These are phyloP conservation scores for Phorcus lineatus DNA, from an alignment of 2,888 invertebrate species.

Conservation along the genomic window DNA sequence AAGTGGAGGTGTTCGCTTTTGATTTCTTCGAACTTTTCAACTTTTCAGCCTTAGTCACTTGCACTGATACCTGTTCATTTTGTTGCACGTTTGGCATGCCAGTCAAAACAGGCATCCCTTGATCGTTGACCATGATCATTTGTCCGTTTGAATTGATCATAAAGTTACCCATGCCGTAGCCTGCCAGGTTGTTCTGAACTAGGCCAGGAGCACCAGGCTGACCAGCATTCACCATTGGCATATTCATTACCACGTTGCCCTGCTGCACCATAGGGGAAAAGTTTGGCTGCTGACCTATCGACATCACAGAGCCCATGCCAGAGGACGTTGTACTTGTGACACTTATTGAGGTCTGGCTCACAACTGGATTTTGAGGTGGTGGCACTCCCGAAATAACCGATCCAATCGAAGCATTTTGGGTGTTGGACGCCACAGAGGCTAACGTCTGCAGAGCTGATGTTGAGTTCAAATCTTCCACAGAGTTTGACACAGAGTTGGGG, in stretches of 20 bases:
- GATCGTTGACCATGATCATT: conserved; percentile 63
- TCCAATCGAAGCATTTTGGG: conserved; percentile 43
- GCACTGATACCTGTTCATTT: conserved; percentile 20
- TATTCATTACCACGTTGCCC: conserved; percentile 46
- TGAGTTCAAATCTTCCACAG: conserved; percentile 1
- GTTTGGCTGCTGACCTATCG: conserved; percentile 43
- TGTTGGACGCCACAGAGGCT: conserved; percentile 62
- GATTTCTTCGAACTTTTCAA: conserved; percentile 26
- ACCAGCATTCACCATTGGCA: conserved; percentile 50
- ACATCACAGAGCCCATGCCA: conserved; percentile 46
- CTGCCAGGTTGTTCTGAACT: conserved; percentile 42
- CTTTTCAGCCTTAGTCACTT: conserved; percentile 17
- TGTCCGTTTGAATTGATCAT: conserved; percentile 56
- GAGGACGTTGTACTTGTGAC: conserved; percentile 27
- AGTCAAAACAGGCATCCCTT: conserved; percentile 55
- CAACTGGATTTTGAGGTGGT: not conserved
- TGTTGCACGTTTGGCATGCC: conserved; percentile 24
- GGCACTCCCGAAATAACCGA: conserved; percentile 16
- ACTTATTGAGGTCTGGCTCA: conserved; percentile 14
- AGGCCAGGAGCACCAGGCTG: conserved; percentile 36
- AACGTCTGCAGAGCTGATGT: conserved; percentile 60
- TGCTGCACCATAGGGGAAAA: conserved; percentile 33
- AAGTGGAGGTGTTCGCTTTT: not conserved
- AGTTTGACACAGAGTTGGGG: not conserved
- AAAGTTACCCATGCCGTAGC: conserved; percentile 34